phyloP scores from a whole-genome alignment of 2,113 vertebrate species.

The Colossoma macropomum region DNA sequence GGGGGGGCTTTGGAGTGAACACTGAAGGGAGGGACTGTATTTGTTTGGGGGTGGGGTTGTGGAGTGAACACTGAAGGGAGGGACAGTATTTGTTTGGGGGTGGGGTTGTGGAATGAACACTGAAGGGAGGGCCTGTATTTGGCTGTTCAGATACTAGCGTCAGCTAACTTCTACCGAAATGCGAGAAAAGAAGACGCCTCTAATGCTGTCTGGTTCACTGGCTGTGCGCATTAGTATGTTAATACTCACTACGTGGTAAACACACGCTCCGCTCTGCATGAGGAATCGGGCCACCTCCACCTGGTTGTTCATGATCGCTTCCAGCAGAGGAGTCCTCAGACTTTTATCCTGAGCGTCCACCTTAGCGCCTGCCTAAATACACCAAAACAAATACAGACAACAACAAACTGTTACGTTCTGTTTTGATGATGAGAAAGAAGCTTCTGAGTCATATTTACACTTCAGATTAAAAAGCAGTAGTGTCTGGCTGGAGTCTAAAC shows the following conservation, averaged over 20 bases:
- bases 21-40: no score
- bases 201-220: background rate
- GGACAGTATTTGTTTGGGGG: background rate
- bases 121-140: no score
- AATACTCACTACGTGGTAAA: slow-evolving; percentile 83
- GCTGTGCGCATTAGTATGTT: background rate
- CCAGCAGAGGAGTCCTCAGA: slow-evolving; percentile 85
- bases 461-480: no score
- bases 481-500: no score
- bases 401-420: background rate
- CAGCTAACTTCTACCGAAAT: no score
- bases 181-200: background rate
- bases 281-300: slow-evolving; percentile 84
- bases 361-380: slow-evolving; percentile 85
- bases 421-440: no score
- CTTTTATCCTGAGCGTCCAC: slow-evolving; percentile 88
- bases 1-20: no score
- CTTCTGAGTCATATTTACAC: no score
- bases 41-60: no score
- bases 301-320: slow-evolving; percentile 88
- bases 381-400: slow-evolving; percentile 15
- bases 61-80: no score
- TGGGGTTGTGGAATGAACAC: no score
- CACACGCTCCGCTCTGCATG: slow-evolving; percentile 84
- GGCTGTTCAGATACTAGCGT: no score